Conservation (phyloP, 2,888 invertebrate genomes). For the Cheilosia vernalis region DNA sequence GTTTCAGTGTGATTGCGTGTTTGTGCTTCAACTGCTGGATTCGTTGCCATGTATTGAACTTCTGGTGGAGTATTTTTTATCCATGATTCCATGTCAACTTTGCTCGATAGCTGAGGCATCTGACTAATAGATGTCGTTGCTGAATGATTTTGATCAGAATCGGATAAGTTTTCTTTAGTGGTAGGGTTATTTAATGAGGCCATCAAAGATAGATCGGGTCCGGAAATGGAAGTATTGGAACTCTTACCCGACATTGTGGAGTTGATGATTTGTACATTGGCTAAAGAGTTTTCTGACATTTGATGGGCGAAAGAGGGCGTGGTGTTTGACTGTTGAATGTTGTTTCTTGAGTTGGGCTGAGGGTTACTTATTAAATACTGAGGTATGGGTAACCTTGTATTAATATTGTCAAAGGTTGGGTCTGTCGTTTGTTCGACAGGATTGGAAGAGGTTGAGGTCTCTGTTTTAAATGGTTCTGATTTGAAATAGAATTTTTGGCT, state of each 20-base stretch:
- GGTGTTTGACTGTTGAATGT: not conserved
- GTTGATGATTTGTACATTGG: slow-evolving; percentile 35
- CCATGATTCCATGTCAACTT: slow-evolving; percentile 40
- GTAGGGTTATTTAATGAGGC: slow-evolving; percentile 9
- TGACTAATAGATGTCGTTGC: slow-evolving; percentile 15
- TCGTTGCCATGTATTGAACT: slow-evolving; percentile 37
- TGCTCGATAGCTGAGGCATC: slow-evolving; percentile 25
- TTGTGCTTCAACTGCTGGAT: slow-evolving; percentile 23
- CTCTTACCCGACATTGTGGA: slow-evolving; percentile 47
- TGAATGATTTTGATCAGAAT: slow-evolving; percentile 37
- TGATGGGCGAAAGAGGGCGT: slow-evolving; percentile 6
- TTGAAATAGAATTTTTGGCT: not conserved
- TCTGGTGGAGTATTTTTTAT: slow-evolving; percentile 42
- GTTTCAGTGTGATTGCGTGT: slow-evolving; percentile 63
- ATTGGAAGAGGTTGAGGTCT: not conserved
- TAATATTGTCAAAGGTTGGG: not conserved
- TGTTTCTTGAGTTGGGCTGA: not conserved
- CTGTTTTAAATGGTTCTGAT: not conserved
- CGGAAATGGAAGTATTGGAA: slow-evolving; percentile 33
- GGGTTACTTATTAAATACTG: not conserved
- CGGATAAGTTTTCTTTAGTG: slow-evolving; percentile 6
- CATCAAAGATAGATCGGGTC: not conserved
- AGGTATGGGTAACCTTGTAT: not conserved
- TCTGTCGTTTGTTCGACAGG: not conserved
- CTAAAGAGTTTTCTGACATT: slow-evolving; percentile 45